These are phyloP conservation scores for Mesocentrotus franciscanus DNA, from an alignment of 53 echinoderm and acorn worm species.

Conservation along the genomic window DNA sequence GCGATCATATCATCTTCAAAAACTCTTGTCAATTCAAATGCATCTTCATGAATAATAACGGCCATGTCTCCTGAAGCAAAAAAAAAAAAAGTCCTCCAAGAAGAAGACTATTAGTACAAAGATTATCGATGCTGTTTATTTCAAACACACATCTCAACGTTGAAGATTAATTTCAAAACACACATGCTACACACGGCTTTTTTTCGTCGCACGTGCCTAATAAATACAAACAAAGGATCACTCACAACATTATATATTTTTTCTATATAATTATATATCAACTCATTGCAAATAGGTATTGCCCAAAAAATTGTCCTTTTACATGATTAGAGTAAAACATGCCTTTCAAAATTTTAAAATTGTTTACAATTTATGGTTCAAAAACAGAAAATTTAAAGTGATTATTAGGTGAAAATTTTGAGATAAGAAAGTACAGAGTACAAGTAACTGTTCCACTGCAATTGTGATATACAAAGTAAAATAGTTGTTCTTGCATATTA, in stretches of 20 bases:
- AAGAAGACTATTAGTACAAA: constrained; percentile 39
- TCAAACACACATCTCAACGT: not conserved
- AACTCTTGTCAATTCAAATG: not conserved
- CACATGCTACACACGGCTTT: constrained; percentile 10
- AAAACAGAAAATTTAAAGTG: no score
- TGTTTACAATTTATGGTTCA: not conserved
- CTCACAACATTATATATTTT: constrained; percentile 4
- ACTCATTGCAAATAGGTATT: constrained; percentile 43
- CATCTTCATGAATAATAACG: constrained; percentile 2
- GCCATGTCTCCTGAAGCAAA: constrained; percentile 56
- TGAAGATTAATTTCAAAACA: constrained; percentile 15
- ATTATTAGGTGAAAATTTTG: not conserved
- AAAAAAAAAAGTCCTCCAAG: constrained; percentile 7
- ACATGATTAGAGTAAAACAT: not conserved
- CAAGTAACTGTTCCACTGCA: not conserved
- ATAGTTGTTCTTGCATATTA: constrained; percentile 17
- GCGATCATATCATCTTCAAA: not conserved
- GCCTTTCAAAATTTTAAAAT: not conserved
- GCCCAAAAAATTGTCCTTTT: constrained; percentile 5
- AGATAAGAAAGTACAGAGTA: not conserved
- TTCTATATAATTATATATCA: constrained; percentile 47
- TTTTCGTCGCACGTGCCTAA: not conserved
- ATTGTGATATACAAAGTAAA: not conserved
- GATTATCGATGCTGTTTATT: not conserved
- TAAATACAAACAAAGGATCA: constrained; percentile 25